These are phyloP conservation scores for Caranx ignobilis DNA, from an alignment of 2,113 vertebrate genomes.

Conservation along the genomic window DNA sequence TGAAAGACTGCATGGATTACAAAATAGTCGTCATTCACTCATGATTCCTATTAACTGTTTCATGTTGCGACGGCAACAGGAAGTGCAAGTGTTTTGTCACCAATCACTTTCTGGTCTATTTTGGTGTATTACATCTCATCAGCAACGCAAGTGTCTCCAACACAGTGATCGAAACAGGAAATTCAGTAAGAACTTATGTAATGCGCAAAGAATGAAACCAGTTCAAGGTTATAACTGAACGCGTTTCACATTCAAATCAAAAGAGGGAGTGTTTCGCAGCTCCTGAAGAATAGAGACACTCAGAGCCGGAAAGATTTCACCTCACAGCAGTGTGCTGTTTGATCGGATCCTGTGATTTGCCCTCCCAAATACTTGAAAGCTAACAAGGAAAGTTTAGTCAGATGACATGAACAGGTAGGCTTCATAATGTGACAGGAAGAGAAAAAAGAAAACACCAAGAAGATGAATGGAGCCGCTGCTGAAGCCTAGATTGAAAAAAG, in stretches of 20 bases:
- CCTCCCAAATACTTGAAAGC: conserved; percentile 24
- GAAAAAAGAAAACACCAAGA: not conserved
- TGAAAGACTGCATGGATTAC: not conserved
- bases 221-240: conserved; percentile 11
- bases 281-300: conserved; percentile 18
- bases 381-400: conserved; percentile 7
- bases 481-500: not conserved
- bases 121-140: not conserved
- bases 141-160: too few species aligned
- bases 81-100: not conserved
- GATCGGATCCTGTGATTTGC: conserved; percentile 25
- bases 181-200: not conserved
- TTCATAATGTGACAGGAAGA: not conserved
- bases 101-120: not conserved
- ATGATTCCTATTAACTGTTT: not conserved
- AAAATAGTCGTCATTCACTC: not conserved
- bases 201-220: not conserved
- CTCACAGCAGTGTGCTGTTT: not conserved
- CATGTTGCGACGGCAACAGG: not conserved
- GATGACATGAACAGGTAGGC: not conserved
- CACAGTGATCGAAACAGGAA: too few species aligned
- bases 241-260: conserved; percentile 1
- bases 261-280: conserved; percentile 1
- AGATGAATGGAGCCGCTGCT: not conserved
- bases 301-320: not conserved